Base-by-base conservation (phyloP, 2,113 vertebrate species). In the Lophotis ruficrista region DNA sequence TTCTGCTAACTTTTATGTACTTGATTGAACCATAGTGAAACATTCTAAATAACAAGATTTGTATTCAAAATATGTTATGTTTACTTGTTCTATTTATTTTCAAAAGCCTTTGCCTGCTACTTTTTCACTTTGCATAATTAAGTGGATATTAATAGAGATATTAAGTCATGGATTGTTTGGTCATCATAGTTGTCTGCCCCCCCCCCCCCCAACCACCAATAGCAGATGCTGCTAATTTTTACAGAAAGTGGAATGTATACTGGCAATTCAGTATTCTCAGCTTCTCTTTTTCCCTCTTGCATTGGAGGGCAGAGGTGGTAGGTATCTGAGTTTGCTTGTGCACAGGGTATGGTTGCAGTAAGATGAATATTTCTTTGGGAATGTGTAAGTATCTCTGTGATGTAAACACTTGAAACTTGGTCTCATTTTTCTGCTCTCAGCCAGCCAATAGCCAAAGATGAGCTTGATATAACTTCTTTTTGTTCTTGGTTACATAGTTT, bases 401-500 rank as follows among this genome's bases (percentile, higher is more conserved):
- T 45, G 15, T 30, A n/a, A 88, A 4, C 16, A 21, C 31, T 62
- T 82, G 23, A 51, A 56, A 56, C 16, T 90, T 54, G 24, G n/a
- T 90, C 62, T 48, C 2, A 8, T 38, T 88, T 62, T 76, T 60
- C 47, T 75, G 47, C 45, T n/a, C 19, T 56, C 6, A 14, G 27
- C 41, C 20, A 37, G 56, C 23, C 10, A 33, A 17, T 18, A 47
- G n/a, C 12, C 2, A 21, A 53, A 65, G 38, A n/a, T 33, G 8
- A 82, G 10, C 12, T 45, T 77, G 47, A 70, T 68, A 5, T 20
- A 62, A 68, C 38, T 88, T 53, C 6, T 60, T 78, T 80, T 64
- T 66, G 24, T 43, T 86, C 47, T 89, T 33, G 33, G 45, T 95
- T 91, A 4, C 20, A 6, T 93, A 99, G 99, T 99, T 98, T 98